Percentiles rank a stretch among this genome's conserved stretches.
Evolutionary conservation across 2,113 vertebrate species (phyloP).

Genomic region (Archocentrus centrarchus): DNA sequence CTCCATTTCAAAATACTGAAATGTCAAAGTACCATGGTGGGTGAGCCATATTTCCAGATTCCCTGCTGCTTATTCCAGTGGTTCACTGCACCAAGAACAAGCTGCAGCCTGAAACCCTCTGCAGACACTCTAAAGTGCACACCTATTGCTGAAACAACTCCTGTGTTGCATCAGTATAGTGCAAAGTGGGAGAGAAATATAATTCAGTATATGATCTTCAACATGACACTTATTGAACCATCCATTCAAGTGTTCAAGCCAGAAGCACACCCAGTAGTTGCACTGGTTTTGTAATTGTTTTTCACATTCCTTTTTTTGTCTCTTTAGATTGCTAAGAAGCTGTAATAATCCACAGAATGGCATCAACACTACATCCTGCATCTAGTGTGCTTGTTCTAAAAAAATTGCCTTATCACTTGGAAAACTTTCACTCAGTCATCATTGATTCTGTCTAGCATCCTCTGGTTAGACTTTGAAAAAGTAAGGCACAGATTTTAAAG

Average conservation of each 20-base stretch:
- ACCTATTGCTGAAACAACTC: slow-evolving; percentile 68
- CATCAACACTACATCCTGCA: not conserved
- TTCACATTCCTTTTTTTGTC: slow-evolving; percentile 9
- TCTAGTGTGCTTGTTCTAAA: not conserved
- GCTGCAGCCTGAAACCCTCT: slow-evolving; percentile 47
- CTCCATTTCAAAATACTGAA: not conserved
- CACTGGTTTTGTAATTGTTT: slow-evolving; percentile 26
- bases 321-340: slow-evolving; percentile 9
- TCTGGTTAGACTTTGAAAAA: slow-evolving; percentile 20
- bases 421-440: slow-evolving; percentile 11
- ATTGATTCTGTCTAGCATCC: slow-evolving; percentile 8
- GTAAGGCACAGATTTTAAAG: slow-evolving; percentile 8
- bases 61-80: slow-evolving; percentile 2
- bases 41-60: slow-evolving; percentile 20
- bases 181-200: slow-evolving; percentile 59
- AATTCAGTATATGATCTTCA: slow-evolving; percentile 50
- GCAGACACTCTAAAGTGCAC: slow-evolving; percentile 43
- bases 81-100: slow-evolving; percentile 44
- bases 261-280: slow-evolving; percentile 20
- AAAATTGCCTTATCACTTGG: not conserved
- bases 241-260: slow-evolving; percentile 29
- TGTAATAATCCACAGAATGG: not conserved
- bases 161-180: slow-evolving; percentile 68
- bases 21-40: not conserved
- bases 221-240: slow-evolving; percentile 55